These are phyloP conservation scores for Drosophila ambigua DNA, from an alignment of 1,140 invertebrate species.

Conservation along the genomic window DNA sequence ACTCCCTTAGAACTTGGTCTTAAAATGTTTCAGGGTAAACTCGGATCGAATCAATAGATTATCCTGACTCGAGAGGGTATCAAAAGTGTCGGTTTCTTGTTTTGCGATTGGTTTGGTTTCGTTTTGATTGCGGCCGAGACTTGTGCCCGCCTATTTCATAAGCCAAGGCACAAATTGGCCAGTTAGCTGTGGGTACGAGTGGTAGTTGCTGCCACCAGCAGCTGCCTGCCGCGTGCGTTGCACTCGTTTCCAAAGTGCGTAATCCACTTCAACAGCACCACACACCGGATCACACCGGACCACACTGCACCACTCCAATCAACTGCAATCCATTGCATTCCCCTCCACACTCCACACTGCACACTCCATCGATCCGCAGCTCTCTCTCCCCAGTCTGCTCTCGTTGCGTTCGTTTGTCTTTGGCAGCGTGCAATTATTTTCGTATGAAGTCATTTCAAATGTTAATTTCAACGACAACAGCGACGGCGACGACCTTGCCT, in stretches of 20 bases:
- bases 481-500: slow-evolving; percentile 3
- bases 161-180: slow-evolving; percentile 35
- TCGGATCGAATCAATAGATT: no score
- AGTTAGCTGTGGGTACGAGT: slow-evolving; percentile 20
- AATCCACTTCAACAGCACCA: slow-evolving; percentile 1
- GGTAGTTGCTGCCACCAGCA: slow-evolving; percentile 5
- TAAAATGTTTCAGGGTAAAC: no score
- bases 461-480: slow-evolving; percentile 50
- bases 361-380: slow-evolving; percentile 2
- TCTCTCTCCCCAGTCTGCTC: neutral
- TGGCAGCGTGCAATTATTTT: slow-evolving; percentile 51
- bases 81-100: no score
- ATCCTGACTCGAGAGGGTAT: no score
- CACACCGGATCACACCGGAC: no score
- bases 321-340: no score
- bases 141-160: slow-evolving; percentile 32
- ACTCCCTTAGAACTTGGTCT: no score
- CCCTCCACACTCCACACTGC: no score
- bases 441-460: slow-evolving; percentile 72
- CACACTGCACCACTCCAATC: neutral
- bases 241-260: slow-evolving; percentile 48
- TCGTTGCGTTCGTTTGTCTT: neutral
- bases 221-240: slow-evolving; percentile 42
- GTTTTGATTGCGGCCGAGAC: slow-evolving; percentile 20
- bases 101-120: slow-evolving; percentile 33